These are phyloP conservation scores for Phaenicophaeus curvirostris DNA, from an alignment of 2,797 vertebrate species.

Conservation along the genomic window DNA sequence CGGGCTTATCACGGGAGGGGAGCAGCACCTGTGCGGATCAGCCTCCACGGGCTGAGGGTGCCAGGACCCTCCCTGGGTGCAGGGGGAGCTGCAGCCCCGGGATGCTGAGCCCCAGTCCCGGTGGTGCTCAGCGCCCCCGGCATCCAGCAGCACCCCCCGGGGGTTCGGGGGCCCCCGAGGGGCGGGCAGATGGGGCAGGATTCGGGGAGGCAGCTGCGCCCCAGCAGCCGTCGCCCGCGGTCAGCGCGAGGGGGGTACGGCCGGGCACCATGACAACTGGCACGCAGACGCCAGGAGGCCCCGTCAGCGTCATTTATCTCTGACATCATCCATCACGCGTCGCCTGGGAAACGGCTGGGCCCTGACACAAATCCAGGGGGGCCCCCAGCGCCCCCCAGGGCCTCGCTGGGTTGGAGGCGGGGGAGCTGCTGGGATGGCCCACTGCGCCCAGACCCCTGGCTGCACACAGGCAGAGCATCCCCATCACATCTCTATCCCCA, in stretches of 20 bases:
- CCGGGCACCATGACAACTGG: slow-evolving; percentile 78
- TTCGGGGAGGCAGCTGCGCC: neutral
- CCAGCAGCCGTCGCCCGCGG: neutral
- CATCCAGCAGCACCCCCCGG: neutral
- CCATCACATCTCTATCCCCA: neutral
- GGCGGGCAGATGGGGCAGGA: neutral
- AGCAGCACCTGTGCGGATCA: neutral
- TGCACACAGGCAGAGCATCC: neutral
- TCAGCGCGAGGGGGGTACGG: neutral
- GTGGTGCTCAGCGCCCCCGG: neutral
- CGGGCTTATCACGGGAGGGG: slow-evolving; percentile 77
- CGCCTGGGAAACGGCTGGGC: slow-evolving; percentile 71
- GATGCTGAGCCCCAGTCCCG: neutral
- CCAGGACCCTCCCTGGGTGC: no score
- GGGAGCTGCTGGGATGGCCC: neutral
- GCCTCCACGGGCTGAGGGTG: neutral
- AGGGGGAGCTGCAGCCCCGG: neutral
- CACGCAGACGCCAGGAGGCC: slow-evolving; percentile 74
- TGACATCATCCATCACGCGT: slow-evolving; percentile 81
- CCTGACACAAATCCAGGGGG: slow-evolving; percentile 68
- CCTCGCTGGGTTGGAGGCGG: neutral
- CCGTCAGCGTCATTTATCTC: slow-evolving; percentile 79
- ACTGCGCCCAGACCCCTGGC: rapidly evolving
- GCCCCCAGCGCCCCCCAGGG: neutral
- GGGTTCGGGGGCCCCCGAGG: neutral